A percentile compares a stretch with the other conserved stretches of the same genome.
Evolutionary conservation across 2,113 vertebrate species (phyloP).

Genomic region (Ochotona curzoniae): DNA sequence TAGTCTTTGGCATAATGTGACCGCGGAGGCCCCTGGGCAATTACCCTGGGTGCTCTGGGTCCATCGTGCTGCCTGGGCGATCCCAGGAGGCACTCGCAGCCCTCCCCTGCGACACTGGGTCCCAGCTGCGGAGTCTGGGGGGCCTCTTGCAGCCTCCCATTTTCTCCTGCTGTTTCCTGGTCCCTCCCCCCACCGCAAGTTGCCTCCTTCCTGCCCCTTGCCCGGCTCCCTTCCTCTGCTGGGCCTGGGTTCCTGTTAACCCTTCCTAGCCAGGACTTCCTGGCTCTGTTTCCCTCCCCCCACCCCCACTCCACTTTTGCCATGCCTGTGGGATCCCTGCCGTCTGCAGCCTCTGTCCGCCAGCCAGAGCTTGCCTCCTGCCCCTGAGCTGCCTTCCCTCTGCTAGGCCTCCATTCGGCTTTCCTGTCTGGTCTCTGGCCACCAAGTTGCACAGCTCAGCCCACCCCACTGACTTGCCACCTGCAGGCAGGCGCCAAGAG

Average conservation of each 20-base stretch:
- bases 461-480: no score
- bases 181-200: slow-evolving; percentile 51
- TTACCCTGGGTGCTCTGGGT: slow-evolving; percentile 70
- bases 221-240: slow-evolving; percentile 61
- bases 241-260: slow-evolving; percentile 69
- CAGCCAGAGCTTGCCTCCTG: slow-evolving; percentile 45
- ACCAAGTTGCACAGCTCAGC: neutral
- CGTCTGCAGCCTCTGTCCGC: slow-evolving; percentile 4
- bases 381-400: neutral
- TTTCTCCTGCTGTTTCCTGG: slow-evolving; percentile 57
- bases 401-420: no score
- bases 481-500: no score
- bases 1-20: slow-evolving; percentile 69
- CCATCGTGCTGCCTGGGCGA: slow-evolving; percentile 22
- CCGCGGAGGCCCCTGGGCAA: slow-evolving; percentile 66
- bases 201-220: slow-evolving; percentile 66
- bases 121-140: slow-evolving; percentile 25
- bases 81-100: slow-evolving; percentile 51
- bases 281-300: slow-evolving; percentile 39
- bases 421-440: neutral
- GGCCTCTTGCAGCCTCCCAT: slow-evolving; percentile 68
- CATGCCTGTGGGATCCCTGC: slow-evolving; percentile 12
- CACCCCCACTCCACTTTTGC: neutral
- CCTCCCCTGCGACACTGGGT: slow-evolving; percentile 61
- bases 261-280: slow-evolving; percentile 66